Conservation (phyloP, 64 coral and sea anemone species). For the Catalaphyllia jardinei region DNA sequence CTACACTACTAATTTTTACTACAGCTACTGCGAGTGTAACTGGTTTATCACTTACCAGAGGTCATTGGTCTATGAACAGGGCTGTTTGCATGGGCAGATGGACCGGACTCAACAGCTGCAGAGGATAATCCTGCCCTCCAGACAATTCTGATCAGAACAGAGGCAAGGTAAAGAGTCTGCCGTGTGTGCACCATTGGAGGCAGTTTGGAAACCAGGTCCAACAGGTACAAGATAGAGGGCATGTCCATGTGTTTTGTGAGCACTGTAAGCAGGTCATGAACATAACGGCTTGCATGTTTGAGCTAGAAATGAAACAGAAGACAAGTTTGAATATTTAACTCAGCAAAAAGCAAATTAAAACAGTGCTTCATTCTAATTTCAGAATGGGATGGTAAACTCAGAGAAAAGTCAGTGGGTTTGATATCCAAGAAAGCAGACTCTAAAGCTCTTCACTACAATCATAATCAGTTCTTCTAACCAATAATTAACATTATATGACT, state of each 20-base stretch:
- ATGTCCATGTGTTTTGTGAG: constrained; percentile 94
- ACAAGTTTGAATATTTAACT: not conserved
- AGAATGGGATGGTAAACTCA: too few relatives aligned
- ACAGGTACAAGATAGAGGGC: constrained; percentile 79
- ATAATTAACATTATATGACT: too few relatives aligned
- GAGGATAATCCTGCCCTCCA: constrained; percentile 85
- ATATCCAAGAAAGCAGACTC: too few relatives aligned
- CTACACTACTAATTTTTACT: too few relatives aligned
- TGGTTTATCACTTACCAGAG: constrained; percentile 50
- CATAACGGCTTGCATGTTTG: constrained; percentile 98
- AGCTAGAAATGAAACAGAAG: constrained; percentile 53
- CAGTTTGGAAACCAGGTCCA: constrained; percentile 83
- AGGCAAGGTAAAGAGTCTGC: constrained; percentile 89
- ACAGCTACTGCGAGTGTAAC: not conserved
- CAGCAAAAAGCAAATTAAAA: too few relatives aligned
- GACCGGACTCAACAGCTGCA: constrained; percentile 29
- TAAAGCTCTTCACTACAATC: too few relatives aligned
- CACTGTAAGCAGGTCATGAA: constrained; percentile 89
- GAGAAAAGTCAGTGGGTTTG: too few relatives aligned
- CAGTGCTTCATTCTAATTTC: too few relatives aligned
- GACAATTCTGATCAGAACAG: constrained; percentile 85
- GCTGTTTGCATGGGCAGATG: constrained; percentile 59
- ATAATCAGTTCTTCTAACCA: too few relatives aligned
- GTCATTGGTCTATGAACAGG: constrained; percentile 78
- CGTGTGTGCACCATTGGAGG: constrained; percentile 74